Evolutionary conservation across 2,797 vertebrate genomes (phyloP).

Genomic region (Epinephelus malabaricus): DNA sequence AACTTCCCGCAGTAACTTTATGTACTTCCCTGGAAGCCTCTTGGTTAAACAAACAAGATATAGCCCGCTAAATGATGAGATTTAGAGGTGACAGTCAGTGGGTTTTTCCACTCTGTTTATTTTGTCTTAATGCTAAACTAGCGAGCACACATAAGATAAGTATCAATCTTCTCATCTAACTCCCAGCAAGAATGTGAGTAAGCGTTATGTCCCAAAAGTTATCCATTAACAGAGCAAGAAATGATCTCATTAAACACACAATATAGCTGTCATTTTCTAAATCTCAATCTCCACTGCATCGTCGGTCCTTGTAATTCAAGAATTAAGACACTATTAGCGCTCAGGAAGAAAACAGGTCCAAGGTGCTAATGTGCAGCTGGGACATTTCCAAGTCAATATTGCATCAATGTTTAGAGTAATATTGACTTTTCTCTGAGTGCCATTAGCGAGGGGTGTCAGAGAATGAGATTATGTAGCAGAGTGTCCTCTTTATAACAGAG

Average conservation of each 20-base stretch:
- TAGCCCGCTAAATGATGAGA: background rate
- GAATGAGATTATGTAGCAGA: conserved; percentile 64
- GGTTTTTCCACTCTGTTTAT: background rate
- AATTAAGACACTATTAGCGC: conserved; percentile 18
- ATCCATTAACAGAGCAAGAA: background rate
- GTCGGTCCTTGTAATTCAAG: conserved; percentile 23
- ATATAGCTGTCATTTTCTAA: background rate
- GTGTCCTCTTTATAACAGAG: conserved; percentile 61
- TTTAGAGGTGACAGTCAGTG: background rate
- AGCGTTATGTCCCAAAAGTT: background rate
- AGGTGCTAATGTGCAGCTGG: conserved; percentile 65
- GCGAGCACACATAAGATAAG: background rate
- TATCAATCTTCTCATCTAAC: background rate
- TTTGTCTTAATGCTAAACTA: too few relatives aligned
- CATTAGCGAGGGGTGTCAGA: conserved; percentile 64
- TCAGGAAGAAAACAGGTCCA: conserved; percentile 40
- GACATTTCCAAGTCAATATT: conserved; percentile 66
- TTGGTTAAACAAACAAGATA: conserved; percentile 19
- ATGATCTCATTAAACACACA: background rate
- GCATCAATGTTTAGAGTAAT: conserved; percentile 70
- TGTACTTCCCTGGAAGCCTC: conserved; percentile 14
- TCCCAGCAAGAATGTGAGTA: background rate
- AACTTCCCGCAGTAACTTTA: conserved; percentile 9
- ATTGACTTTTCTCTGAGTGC: conserved; percentile 73
- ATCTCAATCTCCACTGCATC: conserved; percentile 7